A percentile compares a stretch with the other conserved stretches of the same genome.
Evolutionary conservation across 2,888 invertebrate species (phyloP).

Genomic region (Parnassius smintheus): DNA sequence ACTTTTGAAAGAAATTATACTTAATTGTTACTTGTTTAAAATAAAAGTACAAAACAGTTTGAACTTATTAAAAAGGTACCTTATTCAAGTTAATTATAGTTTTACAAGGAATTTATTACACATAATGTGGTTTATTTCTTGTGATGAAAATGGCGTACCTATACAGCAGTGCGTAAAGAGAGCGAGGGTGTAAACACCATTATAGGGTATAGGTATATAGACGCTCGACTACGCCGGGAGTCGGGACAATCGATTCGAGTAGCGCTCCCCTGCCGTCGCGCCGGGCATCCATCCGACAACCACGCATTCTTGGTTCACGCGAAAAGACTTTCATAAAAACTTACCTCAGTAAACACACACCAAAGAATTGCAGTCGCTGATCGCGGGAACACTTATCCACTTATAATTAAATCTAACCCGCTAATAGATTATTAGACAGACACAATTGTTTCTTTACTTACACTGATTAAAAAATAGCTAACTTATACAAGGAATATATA

Average conservation of each 20-base stretch:
- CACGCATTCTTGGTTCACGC: conserved; percentile 33
- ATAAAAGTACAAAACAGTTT: no score
- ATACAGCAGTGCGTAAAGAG: conserved; percentile 42
- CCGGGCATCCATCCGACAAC: conserved; percentile 39
- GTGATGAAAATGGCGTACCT: conserved; percentile 43
- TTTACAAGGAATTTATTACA: no score
- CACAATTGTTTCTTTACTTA: conserved; percentile 65
- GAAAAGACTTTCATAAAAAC: conserved; percentile 54
- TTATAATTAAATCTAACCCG: conserved; percentile 48
- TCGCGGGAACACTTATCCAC: conserved; percentile 71
- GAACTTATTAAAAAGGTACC: no score
- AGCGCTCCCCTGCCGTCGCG: conserved; percentile 57
- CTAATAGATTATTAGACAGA: conserved; percentile 42
- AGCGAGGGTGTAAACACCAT: conserved; percentile 53
- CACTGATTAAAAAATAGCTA: conserved; percentile 50
- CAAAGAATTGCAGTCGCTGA: conserved; percentile 69
- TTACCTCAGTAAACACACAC: conserved; percentile 69
- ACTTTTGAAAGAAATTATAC: no score
- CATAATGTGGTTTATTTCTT: no score
- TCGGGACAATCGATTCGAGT: conserved; percentile 69
- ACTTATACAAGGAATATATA: conserved; percentile 25
- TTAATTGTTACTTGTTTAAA: no score
- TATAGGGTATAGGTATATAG: conserved; percentile 35
- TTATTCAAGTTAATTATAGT: no score
- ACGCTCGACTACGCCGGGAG: conserved; percentile 36